phyloP scores from a whole-genome alignment of 2,888 invertebrate genomes.

The Gymnoscelis rufifasciata region DNA sequence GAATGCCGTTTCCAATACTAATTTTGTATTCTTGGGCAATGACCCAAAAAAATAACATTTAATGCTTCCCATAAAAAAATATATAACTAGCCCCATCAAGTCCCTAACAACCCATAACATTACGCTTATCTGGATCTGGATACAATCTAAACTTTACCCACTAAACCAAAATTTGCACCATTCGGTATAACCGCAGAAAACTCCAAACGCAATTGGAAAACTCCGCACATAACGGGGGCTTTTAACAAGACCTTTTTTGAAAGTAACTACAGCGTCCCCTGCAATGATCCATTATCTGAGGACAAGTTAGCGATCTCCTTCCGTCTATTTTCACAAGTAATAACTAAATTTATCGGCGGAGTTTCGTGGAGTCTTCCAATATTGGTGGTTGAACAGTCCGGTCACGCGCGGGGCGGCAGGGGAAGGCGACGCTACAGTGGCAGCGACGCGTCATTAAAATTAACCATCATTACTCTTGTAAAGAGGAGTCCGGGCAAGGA shows the following conservation, averaged over 20 bases:
- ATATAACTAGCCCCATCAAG: neutral
- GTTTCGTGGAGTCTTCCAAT: constrained; percentile 72
- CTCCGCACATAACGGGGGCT: constrained; percentile 71
- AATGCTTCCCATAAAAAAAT: neutral
- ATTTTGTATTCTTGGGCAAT: too few species aligned
- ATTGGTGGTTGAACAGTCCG: constrained; percentile 59
- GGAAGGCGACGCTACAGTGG: constrained; percentile 47
- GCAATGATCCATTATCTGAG: constrained; percentile 77
- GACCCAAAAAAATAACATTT: too few species aligned
- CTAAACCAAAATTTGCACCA: constrained; percentile 49
- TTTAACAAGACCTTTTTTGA: constrained; percentile 71
- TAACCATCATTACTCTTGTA: constrained; percentile 78
- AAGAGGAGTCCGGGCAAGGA: constrained; percentile 44
- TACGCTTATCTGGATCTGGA: constrained; percentile 34
- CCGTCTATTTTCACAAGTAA: constrained; percentile 79
- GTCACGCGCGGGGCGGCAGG: constrained; percentile 59
- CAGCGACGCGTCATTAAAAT: constrained; percentile 75
- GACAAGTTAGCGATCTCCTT: constrained; percentile 79
- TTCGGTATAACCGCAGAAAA: constrained; percentile 55
- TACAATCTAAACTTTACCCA: constrained; percentile 53
- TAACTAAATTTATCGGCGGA: constrained; percentile 79
- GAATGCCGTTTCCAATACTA: too few species aligned
- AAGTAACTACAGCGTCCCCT: constrained; percentile 71
- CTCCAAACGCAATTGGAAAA: constrained; percentile 63
- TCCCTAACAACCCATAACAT: constrained; percentile 1